Base-by-base conservation (phyloP, 1,140 invertebrate species). In the Drosophila pandora region DNA sequence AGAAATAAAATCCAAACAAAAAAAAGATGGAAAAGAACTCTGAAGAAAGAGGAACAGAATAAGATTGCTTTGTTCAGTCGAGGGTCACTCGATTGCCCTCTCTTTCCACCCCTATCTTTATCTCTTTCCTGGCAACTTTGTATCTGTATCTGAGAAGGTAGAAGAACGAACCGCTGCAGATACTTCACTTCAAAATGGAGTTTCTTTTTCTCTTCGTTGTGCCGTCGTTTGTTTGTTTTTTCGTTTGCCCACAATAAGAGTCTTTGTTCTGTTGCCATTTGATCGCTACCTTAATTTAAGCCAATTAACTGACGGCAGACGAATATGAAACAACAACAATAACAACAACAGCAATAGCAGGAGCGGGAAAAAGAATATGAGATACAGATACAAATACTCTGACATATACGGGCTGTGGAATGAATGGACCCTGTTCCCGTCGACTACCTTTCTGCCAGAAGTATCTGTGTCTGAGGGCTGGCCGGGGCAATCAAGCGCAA, bases 281-380 rank as follows among this genome's bases (percentile, higher is more conserved):
- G 90, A 90, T 84, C 79, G 84, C 79, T 79, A 91, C 90, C 90
- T 91, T 91, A 91, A 91, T 91, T 91, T 91, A 91, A 90, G 83
- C 90, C 90, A 91, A 91, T 91, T 91, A 91, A 91, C 87, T 71
- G 87, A 60, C 70, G 75, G 79, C 72, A 79, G 64, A 71, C 58
- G 45, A 21, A 17, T 10, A 10, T 17, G 25, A 52, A 43, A 32
- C 17, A 17, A 17, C 17, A 17, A 17, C 17, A 17, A 17, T 1
- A 45, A 23, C 21, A 57, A 49, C 39, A 59, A 58, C 57, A 67
- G 9, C 55, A 45, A 6, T 10, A 49, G 21, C 28, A 55, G 54
- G 54, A 67, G 10, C 34, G 8, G 8, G 32, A 10, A 17, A 17
- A 17, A n/a, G 12, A 37, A 37, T n/a, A 37, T 37, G 34, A 37